Conservation (phyloP, 2,888 invertebrate species). For the Leptopterna dolabrata region DNA sequence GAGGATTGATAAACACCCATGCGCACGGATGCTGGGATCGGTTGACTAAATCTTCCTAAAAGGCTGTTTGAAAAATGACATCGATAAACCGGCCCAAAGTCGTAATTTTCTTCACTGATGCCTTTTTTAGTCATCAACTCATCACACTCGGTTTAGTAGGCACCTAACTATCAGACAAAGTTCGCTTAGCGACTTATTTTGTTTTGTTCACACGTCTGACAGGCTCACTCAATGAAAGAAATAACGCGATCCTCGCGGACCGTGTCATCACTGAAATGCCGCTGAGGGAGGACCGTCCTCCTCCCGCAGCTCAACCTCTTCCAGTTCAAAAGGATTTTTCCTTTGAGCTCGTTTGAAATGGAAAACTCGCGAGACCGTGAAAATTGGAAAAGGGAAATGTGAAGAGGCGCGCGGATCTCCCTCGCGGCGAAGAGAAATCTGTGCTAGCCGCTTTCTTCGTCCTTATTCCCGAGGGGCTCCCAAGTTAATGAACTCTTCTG, state of each 20-base stretch:
- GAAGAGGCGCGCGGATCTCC: background rate
- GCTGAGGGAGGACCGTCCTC: background rate
- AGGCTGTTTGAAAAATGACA: no score
- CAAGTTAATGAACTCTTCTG: conserved; percentile 20
- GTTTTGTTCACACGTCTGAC: background rate
- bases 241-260: background rate
- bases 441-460: conserved; percentile 52
- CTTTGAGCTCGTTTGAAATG: conserved; percentile 29
- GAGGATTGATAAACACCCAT: no score
- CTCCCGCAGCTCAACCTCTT: no score
- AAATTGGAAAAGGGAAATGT: conserved; percentile 51
- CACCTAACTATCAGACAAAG: no score
- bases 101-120: no score
- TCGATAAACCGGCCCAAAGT: no score
- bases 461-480: conserved; percentile 31
- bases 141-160: no score
- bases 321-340: background rate
- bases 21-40: no score
- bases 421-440: conserved; percentile 46
- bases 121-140: no score
- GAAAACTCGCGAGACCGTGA: conserved; percentile 51
- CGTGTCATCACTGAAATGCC: background rate
- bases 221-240: background rate
- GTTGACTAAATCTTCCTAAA: no score
- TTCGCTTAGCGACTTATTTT: no score